Percentiles rank a stretch among this genome's conserved stretches.
Conservation (phyloP, 2,888 invertebrate genomes). For the Pachycephus smyrnensis region DNA sequence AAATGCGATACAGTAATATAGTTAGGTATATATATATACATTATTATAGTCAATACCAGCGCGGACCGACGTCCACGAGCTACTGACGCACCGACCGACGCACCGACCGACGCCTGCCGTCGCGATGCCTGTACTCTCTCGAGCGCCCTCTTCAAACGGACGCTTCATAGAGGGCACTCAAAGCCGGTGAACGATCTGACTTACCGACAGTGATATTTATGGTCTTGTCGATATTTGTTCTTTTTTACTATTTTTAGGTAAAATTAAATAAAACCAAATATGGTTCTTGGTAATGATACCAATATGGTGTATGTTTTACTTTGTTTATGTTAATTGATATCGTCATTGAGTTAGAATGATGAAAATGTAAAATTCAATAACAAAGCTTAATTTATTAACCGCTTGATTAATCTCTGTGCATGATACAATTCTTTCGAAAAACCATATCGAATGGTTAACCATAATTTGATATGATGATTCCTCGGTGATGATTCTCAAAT, state of each 20-base stretch:
- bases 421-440: not conserved
- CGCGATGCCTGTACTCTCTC: not conserved
- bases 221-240: not conserved
- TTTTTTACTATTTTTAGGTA: not conserved
- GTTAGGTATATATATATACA: not conserved
- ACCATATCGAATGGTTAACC: not conserved
- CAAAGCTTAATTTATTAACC: constrained; percentile 1
- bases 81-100: not conserved
- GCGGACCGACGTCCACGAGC: not conserved
- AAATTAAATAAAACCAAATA: not conserved
- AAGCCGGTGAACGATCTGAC: not conserved
- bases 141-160: not conserved
- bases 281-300: not conserved
- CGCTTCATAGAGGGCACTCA: not conserved
- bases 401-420: not conserved
- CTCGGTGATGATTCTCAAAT: constrained; percentile 48
- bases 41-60: not conserved
- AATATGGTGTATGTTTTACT: not conserved
- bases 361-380: not conserved
- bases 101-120: not conserved
- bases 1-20: not conserved
- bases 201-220: not conserved
- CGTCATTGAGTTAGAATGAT: not conserved
- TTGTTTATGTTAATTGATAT: not conserved
- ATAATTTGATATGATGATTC: not conserved